phyloP scores from a whole-genome alignment of 92 coral and sea anemone genomes.

The Pocillopora meandrina region DNA sequence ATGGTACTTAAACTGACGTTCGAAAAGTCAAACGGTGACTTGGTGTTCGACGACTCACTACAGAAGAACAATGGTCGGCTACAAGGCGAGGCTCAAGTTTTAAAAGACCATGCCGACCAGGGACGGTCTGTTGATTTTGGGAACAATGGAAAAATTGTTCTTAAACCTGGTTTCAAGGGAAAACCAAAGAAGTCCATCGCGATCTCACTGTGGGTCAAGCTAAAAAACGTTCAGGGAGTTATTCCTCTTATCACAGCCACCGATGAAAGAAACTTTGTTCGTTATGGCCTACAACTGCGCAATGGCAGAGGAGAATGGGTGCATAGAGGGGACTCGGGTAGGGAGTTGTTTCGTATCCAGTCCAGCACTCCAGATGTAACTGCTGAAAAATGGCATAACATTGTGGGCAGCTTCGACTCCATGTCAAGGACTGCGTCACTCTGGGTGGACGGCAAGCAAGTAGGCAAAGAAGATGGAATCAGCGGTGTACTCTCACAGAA shows the following conservation, averaged over 20 bases:
- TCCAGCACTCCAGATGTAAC: constrained; percentile 67
- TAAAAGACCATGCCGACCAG: constrained; percentile 52
- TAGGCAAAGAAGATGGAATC: constrained; percentile 45
- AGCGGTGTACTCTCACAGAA: constrained; percentile 68
- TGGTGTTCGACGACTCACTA: constrained; percentile 71
- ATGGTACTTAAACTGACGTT: constrained; percentile 74
- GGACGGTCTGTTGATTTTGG: constrained; percentile 72
- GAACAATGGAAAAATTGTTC: constrained; percentile 63
- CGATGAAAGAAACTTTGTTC: constrained; percentile 53
- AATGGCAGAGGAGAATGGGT: constrained; percentile 79
- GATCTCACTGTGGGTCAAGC: constrained; percentile 80
- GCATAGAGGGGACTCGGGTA: constrained; percentile 72
- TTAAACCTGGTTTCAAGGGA: constrained; percentile 70
- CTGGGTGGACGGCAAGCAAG: constrained; percentile 82
- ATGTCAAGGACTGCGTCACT: constrained; percentile 60
- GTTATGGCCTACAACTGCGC: constrained; percentile 64
- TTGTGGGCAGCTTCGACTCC: constrained; percentile 68
- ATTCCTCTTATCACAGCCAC: constrained; percentile 72
- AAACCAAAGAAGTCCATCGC: constrained; percentile 84
- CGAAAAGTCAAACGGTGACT: constrained; percentile 61
- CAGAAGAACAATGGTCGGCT: constrained; percentile 71
- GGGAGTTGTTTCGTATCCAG: constrained; percentile 75
- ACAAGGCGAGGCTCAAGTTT: constrained; percentile 64
- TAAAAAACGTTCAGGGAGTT: constrained; percentile 49
- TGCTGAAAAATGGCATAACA: constrained; percentile 77